Evolutionary conservation across 2,888 invertebrate genomes (phyloP).

Genomic region (Zaprionus obscuricornis): DNA sequence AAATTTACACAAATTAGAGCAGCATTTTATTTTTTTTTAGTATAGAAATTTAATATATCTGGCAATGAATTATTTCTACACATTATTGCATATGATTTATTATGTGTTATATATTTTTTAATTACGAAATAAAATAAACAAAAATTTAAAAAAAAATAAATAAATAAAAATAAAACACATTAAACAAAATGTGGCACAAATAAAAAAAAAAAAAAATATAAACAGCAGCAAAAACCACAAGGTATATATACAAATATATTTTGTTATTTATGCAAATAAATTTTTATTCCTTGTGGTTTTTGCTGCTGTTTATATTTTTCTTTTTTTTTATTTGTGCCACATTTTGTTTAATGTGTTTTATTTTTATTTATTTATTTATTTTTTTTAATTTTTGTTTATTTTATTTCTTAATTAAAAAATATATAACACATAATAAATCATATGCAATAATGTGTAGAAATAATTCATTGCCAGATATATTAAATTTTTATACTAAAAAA

Average conservation of each 20-base stretch:
- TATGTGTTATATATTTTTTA: conserved; percentile 35
- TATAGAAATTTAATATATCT: background rate
- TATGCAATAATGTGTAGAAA: background rate
- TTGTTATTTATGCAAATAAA: too few relatives aligned
- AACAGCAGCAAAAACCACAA: too few relatives aligned
- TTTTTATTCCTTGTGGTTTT: too few relatives aligned
- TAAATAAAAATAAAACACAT: too few relatives aligned
- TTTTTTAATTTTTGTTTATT: conserved; percentile 19
- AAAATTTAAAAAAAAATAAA: too few relatives aligned
- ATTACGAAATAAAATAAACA: conserved; percentile 42
- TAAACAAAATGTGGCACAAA: too few relatives aligned
- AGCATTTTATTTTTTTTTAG: background rate
- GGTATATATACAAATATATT: too few relatives aligned
- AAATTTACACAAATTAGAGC: too few relatives aligned
- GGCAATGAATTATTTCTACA: background rate
- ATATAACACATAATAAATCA: conserved; percentile 34
- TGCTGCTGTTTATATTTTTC: too few relatives aligned
- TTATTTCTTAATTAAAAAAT: conserved; percentile 42
- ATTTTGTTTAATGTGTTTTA: too few relatives aligned
- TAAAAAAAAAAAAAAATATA: too few relatives aligned
- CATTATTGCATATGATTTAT: conserved; percentile 21
- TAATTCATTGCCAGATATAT: background rate
- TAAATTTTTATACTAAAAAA: background rate
- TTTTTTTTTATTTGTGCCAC: too few relatives aligned
- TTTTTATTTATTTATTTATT: conserved; percentile 13